phyloP scores from a whole-genome alignment of 2,113 vertebrate species.

The Agelaius phoeniceus region DNA sequence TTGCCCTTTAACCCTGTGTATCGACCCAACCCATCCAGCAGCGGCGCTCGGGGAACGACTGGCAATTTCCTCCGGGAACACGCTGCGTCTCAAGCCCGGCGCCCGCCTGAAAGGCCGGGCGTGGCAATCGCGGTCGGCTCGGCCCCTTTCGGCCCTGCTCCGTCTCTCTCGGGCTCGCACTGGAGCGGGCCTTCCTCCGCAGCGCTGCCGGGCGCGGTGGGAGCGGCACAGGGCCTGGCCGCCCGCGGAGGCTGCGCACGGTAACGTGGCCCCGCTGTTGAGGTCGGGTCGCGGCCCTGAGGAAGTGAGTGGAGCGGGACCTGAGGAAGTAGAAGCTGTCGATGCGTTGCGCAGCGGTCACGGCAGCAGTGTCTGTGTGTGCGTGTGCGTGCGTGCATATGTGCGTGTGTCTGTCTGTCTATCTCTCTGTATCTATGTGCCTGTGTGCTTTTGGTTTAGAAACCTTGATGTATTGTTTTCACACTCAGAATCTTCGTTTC shows the following conservation, averaged over 20 bases:
- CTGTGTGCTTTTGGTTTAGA: accelerated
- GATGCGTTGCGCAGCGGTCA: not conserved
- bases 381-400: too few relatives aligned
- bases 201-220: not conserved
- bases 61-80: accelerated
- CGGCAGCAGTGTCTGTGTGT: not conserved
- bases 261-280: accelerated
- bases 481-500: not conserved
- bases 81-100: accelerated
- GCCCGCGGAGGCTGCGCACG: not conserved
- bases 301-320: not conserved
- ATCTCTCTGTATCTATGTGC: not conserved
- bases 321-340: too few relatives aligned
- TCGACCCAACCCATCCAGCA: accelerated
- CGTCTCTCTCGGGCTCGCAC: too few relatives aligned
- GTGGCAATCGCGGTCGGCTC: accelerated
- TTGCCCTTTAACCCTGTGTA: accelerated
- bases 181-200: not conserved
- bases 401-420: not conserved
- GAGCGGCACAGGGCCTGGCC: too few relatives aligned
- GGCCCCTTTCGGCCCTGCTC: accelerated
- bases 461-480: accelerated
- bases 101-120: accelerated
- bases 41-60: accelerated
- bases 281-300: too few relatives aligned